A percentile compares a stretch with the other conserved stretches of the same genome.
Conservation (phyloP, 2,888 invertebrate species). For the Ephialtes manifestator region DNA sequence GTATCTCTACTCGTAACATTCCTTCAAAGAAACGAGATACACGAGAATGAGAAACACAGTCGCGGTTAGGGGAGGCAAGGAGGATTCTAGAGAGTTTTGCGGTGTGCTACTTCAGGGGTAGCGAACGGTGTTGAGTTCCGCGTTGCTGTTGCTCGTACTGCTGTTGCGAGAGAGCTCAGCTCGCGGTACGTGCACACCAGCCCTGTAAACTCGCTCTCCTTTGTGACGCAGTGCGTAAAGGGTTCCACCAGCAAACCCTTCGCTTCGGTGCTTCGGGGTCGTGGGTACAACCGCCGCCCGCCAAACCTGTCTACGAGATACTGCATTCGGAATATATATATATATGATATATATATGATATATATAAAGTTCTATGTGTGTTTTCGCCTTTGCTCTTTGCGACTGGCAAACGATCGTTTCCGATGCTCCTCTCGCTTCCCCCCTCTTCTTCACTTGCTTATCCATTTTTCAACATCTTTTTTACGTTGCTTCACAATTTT, state of each 20-base stretch:
- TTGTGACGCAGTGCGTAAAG: constrained; percentile 82
- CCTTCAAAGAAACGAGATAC: constrained; percentile 68
- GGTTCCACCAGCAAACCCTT: constrained; percentile 73
- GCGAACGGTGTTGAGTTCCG: constrained; percentile 60
- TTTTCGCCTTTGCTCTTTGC: constrained; percentile 49
- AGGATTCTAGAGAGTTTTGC: constrained; percentile 50
- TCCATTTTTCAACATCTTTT: constrained; percentile 1
- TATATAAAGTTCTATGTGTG: background rate
- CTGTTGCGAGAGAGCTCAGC: constrained; percentile 63
- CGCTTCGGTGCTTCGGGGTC: constrained; percentile 64
- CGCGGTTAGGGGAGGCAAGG: constrained; percentile 22
- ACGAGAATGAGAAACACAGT: constrained; percentile 59
- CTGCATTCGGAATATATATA: background rate
- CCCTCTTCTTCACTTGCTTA: constrained; percentile 2
- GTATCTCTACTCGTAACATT: constrained; percentile 62
- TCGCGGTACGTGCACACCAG: constrained; percentile 49
- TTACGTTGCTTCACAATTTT: background rate
- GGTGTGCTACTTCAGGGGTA: constrained; percentile 48
- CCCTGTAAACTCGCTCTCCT: constrained; percentile 77
- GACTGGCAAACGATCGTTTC: constrained; percentile 47
- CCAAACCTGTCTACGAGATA: constrained; percentile 34
- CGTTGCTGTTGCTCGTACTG: constrained; percentile 45
- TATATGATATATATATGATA: background rate
- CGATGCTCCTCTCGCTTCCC: constrained; percentile 16
- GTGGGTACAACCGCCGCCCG: constrained; percentile 46